Evolutionary conservation across 2,888 invertebrate genomes (phyloP).

Genomic region (Dynastes grantii): DNA sequence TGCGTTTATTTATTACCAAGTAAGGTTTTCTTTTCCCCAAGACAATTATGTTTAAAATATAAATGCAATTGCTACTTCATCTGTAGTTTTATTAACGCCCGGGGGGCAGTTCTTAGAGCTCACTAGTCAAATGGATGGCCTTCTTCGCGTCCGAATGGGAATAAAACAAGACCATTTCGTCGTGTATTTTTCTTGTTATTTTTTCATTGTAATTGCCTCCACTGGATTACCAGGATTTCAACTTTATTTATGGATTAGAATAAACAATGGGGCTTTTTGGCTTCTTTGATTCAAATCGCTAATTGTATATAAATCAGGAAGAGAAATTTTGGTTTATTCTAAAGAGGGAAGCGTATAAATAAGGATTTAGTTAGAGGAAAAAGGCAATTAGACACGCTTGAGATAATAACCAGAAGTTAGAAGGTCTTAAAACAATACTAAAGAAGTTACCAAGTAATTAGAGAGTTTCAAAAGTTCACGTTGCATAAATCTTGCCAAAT

Average conservation of each 20-base stretch:
- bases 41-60: neutral
- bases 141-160: neutral
- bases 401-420: neutral
- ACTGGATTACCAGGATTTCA: neutral
- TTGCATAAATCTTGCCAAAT: no score
- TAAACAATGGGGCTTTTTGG: no score
- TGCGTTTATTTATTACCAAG: neutral
- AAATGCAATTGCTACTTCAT: constrained; percentile 1
- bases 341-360: neutral
- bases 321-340: neutral
- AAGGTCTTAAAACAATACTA: neutral
- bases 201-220: constrained; percentile 14
- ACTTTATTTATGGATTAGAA: neutral
- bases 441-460: neutral
- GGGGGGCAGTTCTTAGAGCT: neutral
- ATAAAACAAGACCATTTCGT: neutral
- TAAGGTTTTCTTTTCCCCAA: neutral
- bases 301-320: neutral
- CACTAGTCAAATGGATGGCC: neutral
- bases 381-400: neutral
- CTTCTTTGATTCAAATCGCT: no score
- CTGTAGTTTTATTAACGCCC: constrained; percentile 13
- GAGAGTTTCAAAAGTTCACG: no score
- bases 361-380: neutral
- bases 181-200: neutral